Evolutionary conservation across 2,113 vertebrate genomes (phyloP), one percentile per base, ranked within the genome.

Genomic region (Mastomys natalensis): DNA sequence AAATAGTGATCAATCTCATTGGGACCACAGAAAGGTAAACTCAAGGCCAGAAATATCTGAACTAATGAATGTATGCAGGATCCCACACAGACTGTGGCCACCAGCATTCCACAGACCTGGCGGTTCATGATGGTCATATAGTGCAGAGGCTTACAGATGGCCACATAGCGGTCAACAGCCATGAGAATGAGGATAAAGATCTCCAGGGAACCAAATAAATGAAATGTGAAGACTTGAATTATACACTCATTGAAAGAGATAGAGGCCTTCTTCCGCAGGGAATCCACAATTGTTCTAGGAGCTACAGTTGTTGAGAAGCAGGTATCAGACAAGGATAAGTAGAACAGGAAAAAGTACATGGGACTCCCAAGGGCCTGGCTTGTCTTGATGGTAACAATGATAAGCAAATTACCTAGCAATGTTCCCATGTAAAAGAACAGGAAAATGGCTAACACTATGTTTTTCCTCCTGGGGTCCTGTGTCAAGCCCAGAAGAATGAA

Each of bases 1-100:
- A 97, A 97, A 82, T 96, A 97, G 76, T 98, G 97, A 45, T 98
- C 92, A 3, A 97, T 98, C 9, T 91, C 68, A 82, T 97, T 97
- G 29, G 96, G 96, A 13, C 97, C 97, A 97, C 97, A 98, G 80
- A 97, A 98, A 5, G 95, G 95, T 51, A 97, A 91, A n/a, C 68
- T 70, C 73, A 97, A 76, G 13, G 95, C 15, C 31, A 96, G 93
- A 40, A 96, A 87, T 84, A 97, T 82, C 84, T 98, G 96, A 55
- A 88, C 89, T 37, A 40, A 90, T 48, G 97, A 96, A 74, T 97
- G 96, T 0, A 97, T 11, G 64, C 92, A 97, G 0, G 97, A 96
- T 2, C 95, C 96, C 37, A 96, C 48, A 70, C 95, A 97, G 43
- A 76, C 93, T 19, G 74, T 2, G 0, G 48, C 2, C 48, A 97